These are phyloP conservation scores for Halcyon badia DNA, from an alignment of 2,797 vertebrate species.

Conservation along the genomic window DNA sequence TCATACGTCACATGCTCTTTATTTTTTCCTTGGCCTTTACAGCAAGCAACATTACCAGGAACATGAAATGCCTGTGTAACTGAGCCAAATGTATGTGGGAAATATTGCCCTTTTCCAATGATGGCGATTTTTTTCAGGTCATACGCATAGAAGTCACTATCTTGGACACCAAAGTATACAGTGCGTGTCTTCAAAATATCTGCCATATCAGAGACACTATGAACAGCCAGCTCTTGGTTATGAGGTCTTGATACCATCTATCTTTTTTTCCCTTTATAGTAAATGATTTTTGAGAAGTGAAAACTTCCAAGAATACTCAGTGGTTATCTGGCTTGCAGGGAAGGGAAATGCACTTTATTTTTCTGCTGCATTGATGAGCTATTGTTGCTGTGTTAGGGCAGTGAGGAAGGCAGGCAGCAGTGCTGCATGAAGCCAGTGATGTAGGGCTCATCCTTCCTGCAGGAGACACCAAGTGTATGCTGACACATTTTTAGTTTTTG, in stretches of 20 bases:
- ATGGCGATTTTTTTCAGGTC: not conserved
- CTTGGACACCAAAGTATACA: not conserved
- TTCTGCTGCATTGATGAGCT: too few species aligned
- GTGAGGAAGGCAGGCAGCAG: not conserved
- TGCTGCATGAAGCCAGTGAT: not conserved
- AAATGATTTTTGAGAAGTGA: not conserved
- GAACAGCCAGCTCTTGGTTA: not conserved
- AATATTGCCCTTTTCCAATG: not conserved
- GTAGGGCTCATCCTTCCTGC: not conserved
- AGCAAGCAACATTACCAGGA: not conserved
- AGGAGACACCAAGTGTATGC: not conserved
- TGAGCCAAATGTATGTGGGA: not conserved
- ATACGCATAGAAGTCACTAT: not conserved
- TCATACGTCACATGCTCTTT: not conserved
- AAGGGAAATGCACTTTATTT: too few species aligned
- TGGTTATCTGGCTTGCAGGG: too few species aligned
- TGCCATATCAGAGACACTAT: not conserved
- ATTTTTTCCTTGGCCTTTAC: not conserved
- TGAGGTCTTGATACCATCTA: not conserved
- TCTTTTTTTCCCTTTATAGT: not conserved
- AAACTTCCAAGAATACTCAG: not conserved
- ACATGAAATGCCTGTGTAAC: not conserved
- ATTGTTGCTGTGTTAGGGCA: fast-evolving
- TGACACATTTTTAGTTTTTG: not conserved
- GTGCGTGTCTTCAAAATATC: not conserved